phyloP scores from a whole-genome alignment of 2,113 vertebrate species.

The Leiothrix lutea region DNA sequence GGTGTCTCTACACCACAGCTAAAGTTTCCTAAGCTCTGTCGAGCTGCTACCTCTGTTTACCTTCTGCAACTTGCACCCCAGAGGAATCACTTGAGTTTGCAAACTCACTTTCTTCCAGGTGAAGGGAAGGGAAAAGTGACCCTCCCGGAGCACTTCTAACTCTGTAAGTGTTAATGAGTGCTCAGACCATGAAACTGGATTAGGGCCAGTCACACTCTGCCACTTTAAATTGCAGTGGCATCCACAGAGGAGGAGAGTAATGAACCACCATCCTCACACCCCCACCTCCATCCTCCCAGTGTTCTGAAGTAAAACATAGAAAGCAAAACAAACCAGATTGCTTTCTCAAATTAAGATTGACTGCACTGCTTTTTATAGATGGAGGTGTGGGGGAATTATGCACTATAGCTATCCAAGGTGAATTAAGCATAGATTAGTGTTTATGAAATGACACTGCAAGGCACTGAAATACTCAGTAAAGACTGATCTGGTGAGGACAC shows the following conservation, averaged over 20 bases:
- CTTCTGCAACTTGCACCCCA: not conserved
- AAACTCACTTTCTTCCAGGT: not conserved
- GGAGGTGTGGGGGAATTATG: not conserved
- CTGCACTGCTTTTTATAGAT: not conserved
- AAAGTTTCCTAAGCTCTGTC: not conserved
- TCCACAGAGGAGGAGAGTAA: not conserved
- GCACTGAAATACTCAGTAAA: not conserved
- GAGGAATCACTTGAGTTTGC: not conserved
- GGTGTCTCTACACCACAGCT: not conserved
- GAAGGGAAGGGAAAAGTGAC: not conserved
- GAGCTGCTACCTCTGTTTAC: not conserved
- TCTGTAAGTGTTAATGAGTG: not conserved
- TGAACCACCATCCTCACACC: not conserved
- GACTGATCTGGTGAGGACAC: not conserved
- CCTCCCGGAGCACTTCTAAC: not conserved
- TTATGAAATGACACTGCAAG: not conserved
- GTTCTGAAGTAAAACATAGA: not conserved
- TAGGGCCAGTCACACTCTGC: not conserved
- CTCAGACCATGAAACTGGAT: not conserved
- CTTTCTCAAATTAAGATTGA: not conserved
- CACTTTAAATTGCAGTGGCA: not conserved
- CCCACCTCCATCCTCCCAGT: not conserved
- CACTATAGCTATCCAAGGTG: not conserved
- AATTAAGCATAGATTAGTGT: slow-evolving; percentile 10
- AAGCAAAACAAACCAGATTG: not conserved